Conservation (phyloP, 2,113 vertebrate genomes). For the Chlorocebus sabaeus region DNA sequence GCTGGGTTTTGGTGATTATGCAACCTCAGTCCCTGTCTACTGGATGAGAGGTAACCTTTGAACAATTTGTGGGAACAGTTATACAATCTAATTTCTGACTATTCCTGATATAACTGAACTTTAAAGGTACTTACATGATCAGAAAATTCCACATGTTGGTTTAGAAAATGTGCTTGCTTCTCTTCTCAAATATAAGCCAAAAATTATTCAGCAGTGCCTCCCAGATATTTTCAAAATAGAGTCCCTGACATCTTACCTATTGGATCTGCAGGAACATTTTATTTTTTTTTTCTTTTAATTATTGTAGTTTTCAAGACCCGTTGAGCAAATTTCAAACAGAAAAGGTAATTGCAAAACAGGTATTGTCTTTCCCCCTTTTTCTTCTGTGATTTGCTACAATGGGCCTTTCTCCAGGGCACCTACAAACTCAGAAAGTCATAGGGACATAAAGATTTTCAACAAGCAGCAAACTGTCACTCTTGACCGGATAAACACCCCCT, state of each 20-base stretch:
- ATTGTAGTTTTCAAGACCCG: neutral
- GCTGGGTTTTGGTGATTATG: neutral
- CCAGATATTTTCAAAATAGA: neutral
- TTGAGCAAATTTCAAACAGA: constrained; percentile 8
- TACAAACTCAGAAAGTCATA: constrained; percentile 40
- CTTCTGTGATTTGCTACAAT: constrained; percentile 18
- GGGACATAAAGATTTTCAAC: constrained; percentile 29
- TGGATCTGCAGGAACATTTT: constrained; percentile 20
- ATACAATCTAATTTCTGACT: constrained; percentile 30
- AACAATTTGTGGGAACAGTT: constrained; percentile 49
- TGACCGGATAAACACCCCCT: constrained; percentile 22
- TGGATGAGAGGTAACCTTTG: constrained; percentile 66
- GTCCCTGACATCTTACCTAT: neutral
- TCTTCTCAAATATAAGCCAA: constrained; percentile 51
- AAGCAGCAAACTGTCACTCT: constrained; percentile 54
- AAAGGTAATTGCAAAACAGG: neutral
- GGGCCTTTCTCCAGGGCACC: constrained; percentile 36
- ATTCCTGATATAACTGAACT: constrained; percentile 25
- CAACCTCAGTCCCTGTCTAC: constrained; percentile 41
- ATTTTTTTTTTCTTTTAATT: neutral
- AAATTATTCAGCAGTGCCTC: constrained; percentile 50
- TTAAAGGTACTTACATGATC: constrained; percentile 46
- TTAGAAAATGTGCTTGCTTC: constrained; percentile 48
- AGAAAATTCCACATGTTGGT: constrained; percentile 43
- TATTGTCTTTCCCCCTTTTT: neutral